phyloP scores from a whole-genome alignment of 2,113 vertebrate genomes.

The Myrmecophaga tridactyla region DNA sequence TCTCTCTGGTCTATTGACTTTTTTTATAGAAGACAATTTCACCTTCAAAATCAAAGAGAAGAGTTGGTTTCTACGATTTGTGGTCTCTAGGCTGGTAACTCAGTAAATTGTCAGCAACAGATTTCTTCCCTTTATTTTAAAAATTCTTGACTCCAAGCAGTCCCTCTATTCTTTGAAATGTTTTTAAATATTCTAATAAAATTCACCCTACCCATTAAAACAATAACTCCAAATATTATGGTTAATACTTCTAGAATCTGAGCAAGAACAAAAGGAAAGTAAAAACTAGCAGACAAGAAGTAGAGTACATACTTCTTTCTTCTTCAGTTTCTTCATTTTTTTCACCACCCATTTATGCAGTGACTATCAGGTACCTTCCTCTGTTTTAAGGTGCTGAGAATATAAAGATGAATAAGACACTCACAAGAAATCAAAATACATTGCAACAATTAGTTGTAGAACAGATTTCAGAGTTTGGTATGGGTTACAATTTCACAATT shows the following conservation, averaged over 20 bases:
- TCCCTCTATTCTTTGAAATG: background rate
- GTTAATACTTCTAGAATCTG: background rate
- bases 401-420: background rate
- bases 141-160: background rate
- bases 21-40: background rate
- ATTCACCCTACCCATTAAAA: background rate
- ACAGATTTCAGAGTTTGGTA: too few relatives aligned
- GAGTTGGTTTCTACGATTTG: background rate
- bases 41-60: background rate
- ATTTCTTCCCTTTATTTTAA: conserved; percentile 18
- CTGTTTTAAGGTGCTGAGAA: background rate
- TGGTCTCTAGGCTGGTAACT: background rate
- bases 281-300: background rate
- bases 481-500: too few relatives aligned
- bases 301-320: background rate
- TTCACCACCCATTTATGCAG: background rate
- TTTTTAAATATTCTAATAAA: conserved; percentile 16
- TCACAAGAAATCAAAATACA: background rate
- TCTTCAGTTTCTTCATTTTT: background rate
- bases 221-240: background rate
- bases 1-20: background rate
- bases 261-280: background rate
- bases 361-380: background rate
- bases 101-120: background rate
- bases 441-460: too few relatives aligned